Base-by-base conservation (phyloP, 1,140 invertebrate species). In the Drosophila sechellia region DNA sequence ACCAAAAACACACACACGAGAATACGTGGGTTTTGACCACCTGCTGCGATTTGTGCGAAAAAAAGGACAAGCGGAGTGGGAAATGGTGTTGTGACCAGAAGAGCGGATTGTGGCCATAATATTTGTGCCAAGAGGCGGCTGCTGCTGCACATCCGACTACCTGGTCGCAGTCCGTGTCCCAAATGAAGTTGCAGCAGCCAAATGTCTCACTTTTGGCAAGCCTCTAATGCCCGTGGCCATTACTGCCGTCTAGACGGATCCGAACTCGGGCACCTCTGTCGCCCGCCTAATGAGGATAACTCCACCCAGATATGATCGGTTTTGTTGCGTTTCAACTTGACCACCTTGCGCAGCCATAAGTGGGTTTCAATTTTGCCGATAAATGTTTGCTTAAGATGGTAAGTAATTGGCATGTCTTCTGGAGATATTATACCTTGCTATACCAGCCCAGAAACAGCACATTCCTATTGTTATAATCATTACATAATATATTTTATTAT, bases 31-130 rank as follows among this genome's bases (percentile, higher is more conserved):
- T 35, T 52, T 35, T 35, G 68, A 57, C 76, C 84, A 87, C 84
- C 84, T 87, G 84, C 79, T 17, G 65, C 52, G 81, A 65, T 73
- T 87, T 86, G 83, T 87, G 83, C 81, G 81, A 86, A 85, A 85
- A 83, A 39, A 45, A 22, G 15, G 12, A 17, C 12, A 11, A 46
- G 45, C 13, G 40, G 17, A 48, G 12, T 1, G 22, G 50, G 59
- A 27, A 15, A 48, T 31, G 53, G 34, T 78, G 64, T 54, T 77
- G 73, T 66, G 71, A 72, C 68, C 61, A 75, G 66, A 70, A 70
- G 43, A 76, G 65, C 43, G 60, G 66, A 58, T 89, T 87, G 83
- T 89, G 83, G 84, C 79, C 68, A 87, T 84, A 87, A 87, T 89
- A 87, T 87, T 87, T 87, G 78, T 69, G 76, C 76, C 42, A 22